phyloP scores from a whole-genome alignment of 2,888 invertebrate species.

The Caenorhabditis sp. region DNA sequence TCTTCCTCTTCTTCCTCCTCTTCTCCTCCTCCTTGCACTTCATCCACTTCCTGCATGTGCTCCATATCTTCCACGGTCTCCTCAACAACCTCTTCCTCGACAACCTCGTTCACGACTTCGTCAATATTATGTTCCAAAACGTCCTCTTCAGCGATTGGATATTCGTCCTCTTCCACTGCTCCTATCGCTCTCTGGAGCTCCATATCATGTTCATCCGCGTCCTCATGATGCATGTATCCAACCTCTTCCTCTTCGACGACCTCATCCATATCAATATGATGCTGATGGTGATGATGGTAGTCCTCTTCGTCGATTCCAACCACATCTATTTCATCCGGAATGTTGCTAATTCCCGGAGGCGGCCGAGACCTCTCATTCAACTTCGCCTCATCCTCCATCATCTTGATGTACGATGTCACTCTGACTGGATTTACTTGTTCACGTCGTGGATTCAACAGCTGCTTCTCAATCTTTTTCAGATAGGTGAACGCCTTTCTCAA shows the following conservation, averaged over 20 bases:
- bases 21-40: constrained; percentile 2
- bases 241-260: constrained; percentile 50
- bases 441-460: constrained; percentile 36
- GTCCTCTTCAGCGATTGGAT: constrained; percentile 20
- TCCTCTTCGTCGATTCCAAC: constrained; percentile 59
- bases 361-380: neutral
- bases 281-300: constrained; percentile 23
- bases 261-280: constrained; percentile 15
- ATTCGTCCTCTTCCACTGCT: constrained; percentile 24
- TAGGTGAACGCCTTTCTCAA: constrained; percentile 21
- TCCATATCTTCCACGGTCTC: constrained; percentile 2
- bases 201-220: neutral
- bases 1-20: constrained; percentile 21
- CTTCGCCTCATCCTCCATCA: constrained; percentile 58
- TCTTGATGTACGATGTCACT: constrained; percentile 42
- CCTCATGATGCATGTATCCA: constrained; percentile 14
- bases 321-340: constrained; percentile 47
- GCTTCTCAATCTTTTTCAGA: constrained; percentile 36
- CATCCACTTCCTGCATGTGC: neutral
- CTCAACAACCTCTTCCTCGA: constrained; percentile 17
- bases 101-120: constrained; percentile 13
- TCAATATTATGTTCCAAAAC: constrained; percentile 15
- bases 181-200: constrained; percentile 23
- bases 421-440: neutral
- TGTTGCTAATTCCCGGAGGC: neutral